These are phyloP conservation scores for Squalus acanthias DNA, from an alignment of 2,797 vertebrate species.

Conservation along the genomic window DNA sequence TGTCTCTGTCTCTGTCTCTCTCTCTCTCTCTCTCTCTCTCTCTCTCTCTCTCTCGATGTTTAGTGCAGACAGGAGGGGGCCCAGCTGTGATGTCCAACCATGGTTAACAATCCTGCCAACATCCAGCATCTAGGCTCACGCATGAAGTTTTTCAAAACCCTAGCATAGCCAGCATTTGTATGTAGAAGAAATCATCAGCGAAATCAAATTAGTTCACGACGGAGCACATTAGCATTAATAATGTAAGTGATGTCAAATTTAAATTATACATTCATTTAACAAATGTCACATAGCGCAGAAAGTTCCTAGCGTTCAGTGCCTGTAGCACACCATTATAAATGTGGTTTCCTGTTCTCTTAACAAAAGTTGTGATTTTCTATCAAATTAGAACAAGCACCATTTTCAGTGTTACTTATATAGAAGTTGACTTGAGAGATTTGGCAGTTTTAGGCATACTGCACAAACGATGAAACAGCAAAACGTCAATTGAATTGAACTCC, in stretches of 20 bases:
- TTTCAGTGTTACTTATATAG: background rate
- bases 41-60: background rate
- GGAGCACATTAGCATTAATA: background rate
- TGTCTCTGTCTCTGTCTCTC: background rate
- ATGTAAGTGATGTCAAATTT: background rate
- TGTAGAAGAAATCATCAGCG: too few relatives aligned
- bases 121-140: background rate
- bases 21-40: background rate
- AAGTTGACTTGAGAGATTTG: background rate
- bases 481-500: background rate
- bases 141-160: background rate
- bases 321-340: background rate
- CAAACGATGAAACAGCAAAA: background rate
- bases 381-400: background rate
- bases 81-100: background rate
- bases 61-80: background rate
- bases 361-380: background rate
- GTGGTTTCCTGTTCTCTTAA: background rate
- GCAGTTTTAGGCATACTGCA: background rate
- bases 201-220: background rate
- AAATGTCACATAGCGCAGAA: too few relatives aligned
- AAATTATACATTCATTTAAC: conserved; percentile 1
- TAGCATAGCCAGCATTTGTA: too few relatives aligned
- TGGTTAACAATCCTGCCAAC: background rate
- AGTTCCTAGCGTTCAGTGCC: conserved; percentile 16